These are phyloP conservation scores for Eubasilissa regina DNA, from an alignment of 1,140 invertebrate species.

Conservation along the genomic window DNA sequence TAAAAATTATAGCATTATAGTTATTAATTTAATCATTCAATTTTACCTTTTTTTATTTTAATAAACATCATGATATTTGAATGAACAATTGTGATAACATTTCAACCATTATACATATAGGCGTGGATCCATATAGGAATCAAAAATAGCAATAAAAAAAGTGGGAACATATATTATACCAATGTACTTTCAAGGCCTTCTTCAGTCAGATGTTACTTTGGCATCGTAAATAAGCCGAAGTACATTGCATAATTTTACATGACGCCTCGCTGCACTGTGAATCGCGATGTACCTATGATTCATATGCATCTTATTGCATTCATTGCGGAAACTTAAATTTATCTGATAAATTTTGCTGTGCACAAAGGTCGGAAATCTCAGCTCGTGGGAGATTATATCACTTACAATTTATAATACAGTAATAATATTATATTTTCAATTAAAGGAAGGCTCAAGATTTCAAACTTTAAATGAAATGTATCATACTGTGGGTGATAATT, in stretches of 20 bases:
- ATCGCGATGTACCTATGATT: slow-evolving; percentile 17
- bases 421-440: too few relatives aligned
- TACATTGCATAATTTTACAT: slow-evolving; percentile 17
- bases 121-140: too few relatives aligned
- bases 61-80: too few relatives aligned
- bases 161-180: neutral
- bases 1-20: too few relatives aligned
- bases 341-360: slow-evolving; percentile 36
- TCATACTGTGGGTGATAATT: too few relatives aligned
- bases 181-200: neutral
- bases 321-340: slow-evolving; percentile 39
- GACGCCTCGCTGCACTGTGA: slow-evolving; percentile 25
- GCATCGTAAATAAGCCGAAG: slow-evolving; percentile 12
- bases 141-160: too few relatives aligned
- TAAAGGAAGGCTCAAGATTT: too few relatives aligned
- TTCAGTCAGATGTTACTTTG: neutral
- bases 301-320: slow-evolving; percentile 41
- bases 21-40: too few relatives aligned
- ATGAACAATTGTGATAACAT: too few relatives aligned
- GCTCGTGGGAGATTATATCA: slow-evolving; percentile 30
- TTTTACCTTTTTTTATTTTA: too few relatives aligned
- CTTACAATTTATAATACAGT: neutral
- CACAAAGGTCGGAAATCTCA: slow-evolving; percentile 39
- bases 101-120: too few relatives aligned
- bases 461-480: too few relatives aligned